Evolutionary conservation across 2,113 vertebrate species (phyloP).

Genomic region (Entelurus aequoreus): DNA sequence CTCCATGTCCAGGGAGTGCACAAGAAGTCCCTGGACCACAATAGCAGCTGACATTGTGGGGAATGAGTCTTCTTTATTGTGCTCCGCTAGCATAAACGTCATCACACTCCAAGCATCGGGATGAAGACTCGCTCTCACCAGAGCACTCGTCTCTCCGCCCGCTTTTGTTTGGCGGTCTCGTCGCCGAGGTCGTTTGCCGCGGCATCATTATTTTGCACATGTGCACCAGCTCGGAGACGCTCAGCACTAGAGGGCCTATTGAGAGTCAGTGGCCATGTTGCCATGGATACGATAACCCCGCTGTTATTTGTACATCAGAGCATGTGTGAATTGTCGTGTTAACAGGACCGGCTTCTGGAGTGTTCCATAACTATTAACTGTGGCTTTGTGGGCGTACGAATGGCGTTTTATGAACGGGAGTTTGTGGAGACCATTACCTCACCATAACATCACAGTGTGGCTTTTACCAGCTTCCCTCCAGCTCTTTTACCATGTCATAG

Average conservation of each 20-base stretch:
- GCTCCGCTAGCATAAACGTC: not conserved
- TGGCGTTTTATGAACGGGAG: too few relatives aligned
- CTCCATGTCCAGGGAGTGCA: not conserved
- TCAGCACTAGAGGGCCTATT: not conserved
- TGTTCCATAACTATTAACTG: not conserved
- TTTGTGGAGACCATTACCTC: too few relatives aligned
- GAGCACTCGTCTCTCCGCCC: not conserved
- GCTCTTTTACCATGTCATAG: too few relatives aligned
- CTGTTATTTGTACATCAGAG: not conserved
- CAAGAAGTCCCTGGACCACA: not conserved
- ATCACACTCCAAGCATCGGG: not conserved
- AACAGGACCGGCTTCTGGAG: not conserved
- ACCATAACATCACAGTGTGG: too few relatives aligned
- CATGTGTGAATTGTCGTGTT: not conserved
- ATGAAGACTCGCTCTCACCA: not conserved
- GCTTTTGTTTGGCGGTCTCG: not conserved
- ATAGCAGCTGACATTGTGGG: not conserved
- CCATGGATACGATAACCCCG: not conserved
- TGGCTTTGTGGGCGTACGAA: too few relatives aligned
- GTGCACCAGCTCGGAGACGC: not conserved
- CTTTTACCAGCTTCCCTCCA: too few relatives aligned
- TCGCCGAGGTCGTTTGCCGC: not conserved
- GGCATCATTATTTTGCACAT: not conserved
- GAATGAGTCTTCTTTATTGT: slow-evolving; percentile 5
- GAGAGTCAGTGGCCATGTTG: not conserved